Conservation (phyloP, 2,113 vertebrate genomes). For the Noturus placidus region DNA sequence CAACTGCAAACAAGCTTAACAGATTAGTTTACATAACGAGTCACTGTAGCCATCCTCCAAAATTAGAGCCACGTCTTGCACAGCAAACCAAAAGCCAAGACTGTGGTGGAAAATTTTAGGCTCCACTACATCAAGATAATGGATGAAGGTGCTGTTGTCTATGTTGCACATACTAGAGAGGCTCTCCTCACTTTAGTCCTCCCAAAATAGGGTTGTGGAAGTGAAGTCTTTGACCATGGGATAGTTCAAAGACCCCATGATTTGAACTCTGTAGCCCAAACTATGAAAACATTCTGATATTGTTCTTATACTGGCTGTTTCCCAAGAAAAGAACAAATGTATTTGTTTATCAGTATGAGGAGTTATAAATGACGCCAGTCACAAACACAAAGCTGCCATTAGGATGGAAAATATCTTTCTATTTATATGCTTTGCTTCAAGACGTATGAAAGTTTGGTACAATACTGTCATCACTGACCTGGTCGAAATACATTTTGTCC, state of each 20-base stretch:
- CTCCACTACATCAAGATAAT: constrained; percentile 29
- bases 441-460: neutral
- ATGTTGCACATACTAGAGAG: neutral
- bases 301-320: neutral
- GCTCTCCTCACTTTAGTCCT: constrained; percentile 16
- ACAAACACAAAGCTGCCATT: neutral
- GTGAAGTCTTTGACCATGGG: constrained; percentile 29
- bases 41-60: constrained; percentile 1
- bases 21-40: constrained; percentile 9
- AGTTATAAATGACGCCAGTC: neutral
- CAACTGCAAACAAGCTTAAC: constrained; percentile 22
- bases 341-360: neutral
- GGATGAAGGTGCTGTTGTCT: constrained; percentile 27
- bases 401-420: neutral
- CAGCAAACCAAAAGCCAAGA: constrained; percentile 12
- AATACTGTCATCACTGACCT: neutral
- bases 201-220: constrained; percentile 26
- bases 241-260: constrained; percentile 31
- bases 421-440: neutral
- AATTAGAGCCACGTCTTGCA: constrained; percentile 6
- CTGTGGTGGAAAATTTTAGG: constrained; percentile 8
- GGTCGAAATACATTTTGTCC: neutral
- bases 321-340: neutral
- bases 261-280: constrained; percentile 14
- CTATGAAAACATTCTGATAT: constrained; percentile 17